Base-by-base conservation (phyloP, 1,140 invertebrate genomes). In the Leptestheria dahalacensis region DNA sequence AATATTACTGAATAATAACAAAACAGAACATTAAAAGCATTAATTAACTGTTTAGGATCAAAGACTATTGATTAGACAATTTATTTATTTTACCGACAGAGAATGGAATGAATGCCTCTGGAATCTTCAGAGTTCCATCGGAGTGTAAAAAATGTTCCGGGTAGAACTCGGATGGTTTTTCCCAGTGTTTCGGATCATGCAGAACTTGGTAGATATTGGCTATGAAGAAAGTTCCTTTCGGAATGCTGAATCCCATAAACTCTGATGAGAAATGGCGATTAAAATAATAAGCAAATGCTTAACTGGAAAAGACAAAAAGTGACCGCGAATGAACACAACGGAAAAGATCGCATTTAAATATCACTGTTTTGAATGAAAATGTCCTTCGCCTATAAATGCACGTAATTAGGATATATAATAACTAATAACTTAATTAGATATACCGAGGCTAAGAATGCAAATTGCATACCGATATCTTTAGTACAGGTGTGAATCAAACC, bases 181-280 rank as follows among this genome's bases (percentile, higher is more conserved):
- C 49, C 71, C 71, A 74, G 18, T 65, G 49, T 1, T 64, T 51
- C 0, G 64, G 62, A 60, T 72, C 71, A 12, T 61, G 51, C 56
- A 69, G 67, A 2, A 67, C 58, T 3, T 63, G 64, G 61, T 66
- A 70, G n/a, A 70, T 59, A 64, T 73, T 72, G n/a, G 66, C 57
- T n/a, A 72, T 25, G 3, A 74, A 65, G 21, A 66, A 64, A 2
- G 70, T 68, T 20, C 64, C 71, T 63, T 72, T 68, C 21, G 71
- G 70, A 48, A 74, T 65, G 23, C 57, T 47, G 59, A 66, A 72
- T 6, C 65, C 67, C 20, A 64, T 48, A 18, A 70, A 62, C 24
- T 55, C 50, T 11, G 63, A 48, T n/a, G n/a, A n/a, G 63, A 28
- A 28, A 52, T 3, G 2, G n/a, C n/a, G 51, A 52, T 52, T 56